Evolutionary conservation across 2,888 invertebrate species (phyloP).

Genomic region (Neoascia interrupta): DNA sequence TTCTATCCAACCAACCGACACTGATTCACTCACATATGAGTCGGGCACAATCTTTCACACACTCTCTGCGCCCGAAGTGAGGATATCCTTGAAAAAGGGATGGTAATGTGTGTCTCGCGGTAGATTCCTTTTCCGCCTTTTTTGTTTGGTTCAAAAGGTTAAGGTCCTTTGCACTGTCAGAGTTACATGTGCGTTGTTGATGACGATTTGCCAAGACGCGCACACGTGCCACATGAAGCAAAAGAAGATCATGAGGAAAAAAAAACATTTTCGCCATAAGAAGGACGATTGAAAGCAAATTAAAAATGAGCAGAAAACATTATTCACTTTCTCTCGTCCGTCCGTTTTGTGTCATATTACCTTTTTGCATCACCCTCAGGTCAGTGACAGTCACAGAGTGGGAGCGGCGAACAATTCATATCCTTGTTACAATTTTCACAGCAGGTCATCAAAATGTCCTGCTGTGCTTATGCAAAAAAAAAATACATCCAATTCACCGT

Average conservation of each 20-base stretch:
- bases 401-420: slow-evolving; percentile 21
- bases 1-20: no score
- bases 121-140: slow-evolving; percentile 47
- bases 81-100: slow-evolving; percentile 60
- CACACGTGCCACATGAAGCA: slow-evolving; percentile 51
- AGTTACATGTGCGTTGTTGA: slow-evolving; percentile 40
- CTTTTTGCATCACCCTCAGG: slow-evolving; percentile 57
- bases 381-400: slow-evolving; percentile 46
- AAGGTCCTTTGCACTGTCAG: slow-evolving; percentile 63
- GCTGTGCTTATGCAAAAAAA: slow-evolving; percentile 26
- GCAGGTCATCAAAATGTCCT: slow-evolving; percentile 60
- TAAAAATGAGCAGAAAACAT: slow-evolving; percentile 19
- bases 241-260: neutral
- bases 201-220: slow-evolving; percentile 29
- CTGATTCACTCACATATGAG: slow-evolving; percentile 53
- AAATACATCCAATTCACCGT: slow-evolving; percentile 30
- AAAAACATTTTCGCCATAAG: neutral
- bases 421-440: slow-evolving; percentile 68
- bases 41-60: no score
- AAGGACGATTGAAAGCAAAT: slow-evolving; percentile 19
- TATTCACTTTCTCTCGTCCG: slow-evolving; percentile 37
- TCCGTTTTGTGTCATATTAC: slow-evolving; percentile 50
- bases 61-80: no score
- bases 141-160: slow-evolving; percentile 48
- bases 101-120: slow-evolving; percentile 35